Evolutionary conservation across 2,888 invertebrate species (phyloP), one percentile per base, ranked within the genome.

Genomic region (Scaptomyza parva): DNA sequence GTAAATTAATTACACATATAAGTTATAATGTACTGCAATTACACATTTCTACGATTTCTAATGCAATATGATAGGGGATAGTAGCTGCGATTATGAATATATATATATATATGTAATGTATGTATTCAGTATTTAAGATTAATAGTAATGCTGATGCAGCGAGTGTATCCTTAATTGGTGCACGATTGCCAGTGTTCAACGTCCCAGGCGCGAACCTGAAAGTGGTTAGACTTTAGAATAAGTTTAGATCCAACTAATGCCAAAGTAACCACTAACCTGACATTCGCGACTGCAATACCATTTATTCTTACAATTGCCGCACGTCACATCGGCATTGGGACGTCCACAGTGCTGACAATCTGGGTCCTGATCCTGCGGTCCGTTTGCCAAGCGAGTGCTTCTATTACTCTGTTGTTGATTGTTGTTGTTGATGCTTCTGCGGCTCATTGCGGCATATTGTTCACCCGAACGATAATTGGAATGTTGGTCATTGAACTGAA

Each of bases 251-350:
- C 3, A 20, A 20, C n/a, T 33, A 12, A 18, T 18, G 17, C 5
- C 3, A 3, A 14, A 33, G 20, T 0, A 22, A 11, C 3, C 22
- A 7, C 63, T 64, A 92, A 97, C 97, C 95, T 98, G 98, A 91
- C 98, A 98, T 75, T 96, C 96, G 57, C 97, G 93, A 89, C 97
- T 97, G 93, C 98, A 98, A 92, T 98, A 98, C 97, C 97, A 98
- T 92, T 97, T 97, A 92, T 96, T 96, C 76, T 96, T 96, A 91
- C 97, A 97, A 50, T 96, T 97, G 43, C 97, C 97, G 91, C 97
- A 97, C 41, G 97, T 96, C 89, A 96, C 97, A 92, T 96, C 96
- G 66, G 97, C 97, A 83, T 95, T 94, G 71, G 95, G 94, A 63
- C 95, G 94, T 78, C 96, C 94, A 91, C 97, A 97, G 75, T 97